phyloP scores from a whole-genome alignment of 1,140 invertebrate species.

The Apis laboriosa region DNA sequence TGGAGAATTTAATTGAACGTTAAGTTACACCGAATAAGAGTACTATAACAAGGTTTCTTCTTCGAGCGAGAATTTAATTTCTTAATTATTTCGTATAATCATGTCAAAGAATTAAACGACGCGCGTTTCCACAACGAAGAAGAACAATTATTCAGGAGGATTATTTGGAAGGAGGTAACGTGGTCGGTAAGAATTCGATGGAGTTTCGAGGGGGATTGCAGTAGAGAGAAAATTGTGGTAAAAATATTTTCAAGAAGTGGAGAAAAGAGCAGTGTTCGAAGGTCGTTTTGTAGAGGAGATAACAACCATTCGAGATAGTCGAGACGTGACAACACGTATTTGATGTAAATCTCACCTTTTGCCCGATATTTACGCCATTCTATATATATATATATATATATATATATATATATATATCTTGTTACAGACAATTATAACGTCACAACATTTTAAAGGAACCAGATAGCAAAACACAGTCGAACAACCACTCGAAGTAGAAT shows the following conservation, averaged over 20 bases:
- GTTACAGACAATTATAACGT: background rate
- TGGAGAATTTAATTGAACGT: too few species aligned
- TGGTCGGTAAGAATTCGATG: background rate
- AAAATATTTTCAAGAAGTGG: slow-evolving; percentile 27
- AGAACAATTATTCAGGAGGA: too few species aligned
- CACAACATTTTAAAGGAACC: background rate
- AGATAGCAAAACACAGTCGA: background rate
- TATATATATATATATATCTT: background rate
- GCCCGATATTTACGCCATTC: slow-evolving; percentile 18
- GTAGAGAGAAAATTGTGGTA: background rate
- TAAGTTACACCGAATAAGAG: too few species aligned
- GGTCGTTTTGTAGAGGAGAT: slow-evolving; percentile 41
- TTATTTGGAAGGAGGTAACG: too few species aligned
- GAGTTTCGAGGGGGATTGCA: background rate
- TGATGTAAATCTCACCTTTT: slow-evolving; percentile 39
- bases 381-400: background rate
- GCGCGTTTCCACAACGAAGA: too few species aligned
- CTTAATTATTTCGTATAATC: too few species aligned
- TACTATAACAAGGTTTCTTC: too few species aligned
- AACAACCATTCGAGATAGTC: slow-evolving; percentile 41
- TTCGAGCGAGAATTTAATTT: too few species aligned
- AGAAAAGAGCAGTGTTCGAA: slow-evolving; percentile 34
- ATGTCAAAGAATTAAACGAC: too few species aligned
- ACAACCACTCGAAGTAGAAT: too few species aligned
- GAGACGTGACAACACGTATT: slow-evolving; percentile 35